phyloP scores from a whole-genome alignment of 53 echinoderm and acorn worm genomes.

The Patiria pectinifera region DNA sequence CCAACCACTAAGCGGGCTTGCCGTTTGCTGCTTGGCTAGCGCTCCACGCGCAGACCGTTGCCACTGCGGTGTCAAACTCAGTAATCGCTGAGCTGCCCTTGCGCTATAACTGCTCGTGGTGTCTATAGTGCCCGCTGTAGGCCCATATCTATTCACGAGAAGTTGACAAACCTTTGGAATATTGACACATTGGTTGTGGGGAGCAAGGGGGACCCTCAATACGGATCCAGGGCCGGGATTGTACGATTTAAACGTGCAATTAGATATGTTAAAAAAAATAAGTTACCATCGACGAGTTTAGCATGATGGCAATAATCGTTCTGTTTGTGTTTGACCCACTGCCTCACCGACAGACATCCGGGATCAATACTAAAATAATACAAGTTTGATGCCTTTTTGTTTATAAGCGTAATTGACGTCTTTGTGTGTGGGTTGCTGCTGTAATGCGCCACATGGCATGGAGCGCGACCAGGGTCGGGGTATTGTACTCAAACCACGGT shows the following conservation, averaged over 20 bases:
- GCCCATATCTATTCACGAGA: not conserved
- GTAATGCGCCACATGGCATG: constrained; percentile 16
- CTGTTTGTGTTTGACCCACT: not conserved
- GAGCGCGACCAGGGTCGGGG: constrained; percentile 1
- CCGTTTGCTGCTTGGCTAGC: not conserved
- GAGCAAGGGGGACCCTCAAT: not conserved
- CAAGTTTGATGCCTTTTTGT: constrained; percentile 21
- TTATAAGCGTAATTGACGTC: constrained; percentile 25
- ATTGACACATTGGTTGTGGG: not conserved
- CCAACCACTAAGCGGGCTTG: constrained; percentile 30
- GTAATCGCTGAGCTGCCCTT: not conserved
- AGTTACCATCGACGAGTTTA: constrained; percentile 35
- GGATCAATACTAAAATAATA: not conserved
- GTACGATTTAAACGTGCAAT: no score
- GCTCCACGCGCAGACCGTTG: not conserved
- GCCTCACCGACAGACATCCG: not conserved
- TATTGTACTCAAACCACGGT: constrained; percentile 24
- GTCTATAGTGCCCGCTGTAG: not conserved
- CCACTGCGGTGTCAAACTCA: not conserved
- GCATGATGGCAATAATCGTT: constrained; percentile 16
- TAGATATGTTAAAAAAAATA: not conserved
- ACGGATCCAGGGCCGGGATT: not conserved
- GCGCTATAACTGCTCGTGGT: not conserved
- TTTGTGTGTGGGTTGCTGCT: constrained; percentile 28
- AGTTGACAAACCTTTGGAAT: not conserved